Conservation (phyloP, 2,113 vertebrate species). For the Ursus arctos region DNA sequence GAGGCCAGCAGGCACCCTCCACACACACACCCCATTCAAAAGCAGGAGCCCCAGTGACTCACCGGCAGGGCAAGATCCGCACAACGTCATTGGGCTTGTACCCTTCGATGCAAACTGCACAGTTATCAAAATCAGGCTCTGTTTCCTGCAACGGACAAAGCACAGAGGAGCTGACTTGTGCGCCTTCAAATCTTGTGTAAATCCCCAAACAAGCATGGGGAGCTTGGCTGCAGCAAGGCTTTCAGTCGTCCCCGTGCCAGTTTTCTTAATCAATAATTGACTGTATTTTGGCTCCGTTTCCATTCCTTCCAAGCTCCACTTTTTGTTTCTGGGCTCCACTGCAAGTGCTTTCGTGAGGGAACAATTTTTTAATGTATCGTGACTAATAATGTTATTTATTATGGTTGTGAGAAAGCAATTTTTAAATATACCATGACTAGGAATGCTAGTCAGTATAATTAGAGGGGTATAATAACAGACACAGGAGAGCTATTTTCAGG, state of each 20-base stretch:
- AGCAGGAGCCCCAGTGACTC: conserved; percentile 69
- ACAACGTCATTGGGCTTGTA: conserved; percentile 98
- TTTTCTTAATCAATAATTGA: conserved; percentile 6
- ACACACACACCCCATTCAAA: background rate
- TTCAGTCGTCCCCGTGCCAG: background rate
- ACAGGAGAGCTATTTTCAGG: background rate
- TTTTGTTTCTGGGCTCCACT: background rate
- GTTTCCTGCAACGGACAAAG: conserved; percentile 93
- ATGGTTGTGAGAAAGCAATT: background rate
- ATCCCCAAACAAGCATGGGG: background rate
- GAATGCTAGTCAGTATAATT: background rate
- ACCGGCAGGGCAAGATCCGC: conserved; percentile 97
- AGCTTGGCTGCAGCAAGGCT: background rate
- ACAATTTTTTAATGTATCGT: background rate
- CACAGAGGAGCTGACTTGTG: background rate
- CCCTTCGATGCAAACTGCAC: conserved; percentile 98
- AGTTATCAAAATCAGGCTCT: conserved; percentile 98
- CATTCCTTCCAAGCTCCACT: background rate
- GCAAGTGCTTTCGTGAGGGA: background rate
- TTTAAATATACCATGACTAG: background rate
- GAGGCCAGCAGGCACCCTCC: background rate
- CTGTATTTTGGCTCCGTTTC: background rate
- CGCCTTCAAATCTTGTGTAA: background rate
- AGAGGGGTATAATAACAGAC: background rate
- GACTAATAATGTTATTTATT: background rate